Percentiles rank a stretch among this genome's conserved stretches.
Evolutionary conservation across 2,113 vertebrate species (phyloP).

Genomic region (Chunga burmeisteri): DNA sequence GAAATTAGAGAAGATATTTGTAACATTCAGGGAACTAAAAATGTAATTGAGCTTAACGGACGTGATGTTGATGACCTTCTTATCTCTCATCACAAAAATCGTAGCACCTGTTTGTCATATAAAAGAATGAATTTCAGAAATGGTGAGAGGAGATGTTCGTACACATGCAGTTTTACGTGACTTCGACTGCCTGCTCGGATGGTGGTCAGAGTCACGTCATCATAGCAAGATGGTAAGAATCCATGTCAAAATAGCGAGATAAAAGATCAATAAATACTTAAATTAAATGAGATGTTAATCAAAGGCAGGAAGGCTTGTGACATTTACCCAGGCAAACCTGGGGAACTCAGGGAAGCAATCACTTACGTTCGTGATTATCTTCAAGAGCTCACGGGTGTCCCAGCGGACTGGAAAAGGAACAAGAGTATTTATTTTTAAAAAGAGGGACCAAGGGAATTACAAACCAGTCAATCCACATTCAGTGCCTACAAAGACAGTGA

Average conservation of each 20-base stretch:
- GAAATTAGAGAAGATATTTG: constrained; percentile 25
- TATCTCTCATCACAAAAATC: neutral
- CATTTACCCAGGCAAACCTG: constrained; percentile 14
- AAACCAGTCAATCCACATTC: neutral
- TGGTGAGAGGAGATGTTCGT: fast-evolving
- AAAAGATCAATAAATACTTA: constrained; percentile 13
- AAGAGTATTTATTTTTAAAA: neutral
- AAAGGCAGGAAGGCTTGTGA: constrained; percentile 29
- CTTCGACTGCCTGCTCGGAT: neutral
- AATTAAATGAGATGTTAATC: neutral
- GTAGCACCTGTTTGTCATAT: neutral
- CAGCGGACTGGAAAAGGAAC: neutral
- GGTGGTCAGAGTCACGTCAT: neutral
- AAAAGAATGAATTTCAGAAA: neutral
- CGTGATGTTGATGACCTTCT: neutral
- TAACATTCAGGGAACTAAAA: constrained; percentile 30
- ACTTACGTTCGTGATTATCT: neutral
- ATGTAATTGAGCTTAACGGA: neutral
- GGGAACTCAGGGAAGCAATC: neutral
- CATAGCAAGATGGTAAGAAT: neutral
- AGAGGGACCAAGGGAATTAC: neutral
- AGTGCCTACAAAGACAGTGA: neutral
- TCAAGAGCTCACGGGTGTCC: neutral
- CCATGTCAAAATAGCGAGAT: neutral
- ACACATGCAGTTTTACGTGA: fast-evolving